Evolutionary conservation across 2,797 vertebrate species (phyloP).

Genomic region (Rhyacichthys aspro): DNA sequence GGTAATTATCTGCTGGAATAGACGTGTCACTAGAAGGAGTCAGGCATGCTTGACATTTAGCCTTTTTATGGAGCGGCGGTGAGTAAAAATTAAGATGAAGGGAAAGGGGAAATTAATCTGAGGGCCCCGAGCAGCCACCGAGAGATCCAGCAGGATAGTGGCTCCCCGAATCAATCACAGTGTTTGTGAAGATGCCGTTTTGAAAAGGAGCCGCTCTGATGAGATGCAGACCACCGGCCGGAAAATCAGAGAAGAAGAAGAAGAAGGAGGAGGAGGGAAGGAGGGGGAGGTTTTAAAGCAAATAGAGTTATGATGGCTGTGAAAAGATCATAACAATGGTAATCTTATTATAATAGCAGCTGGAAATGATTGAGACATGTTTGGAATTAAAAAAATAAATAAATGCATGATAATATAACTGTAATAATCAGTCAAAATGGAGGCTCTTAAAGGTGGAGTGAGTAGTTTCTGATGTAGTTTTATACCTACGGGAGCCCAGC

Average conservation of each 20-base stretch:
- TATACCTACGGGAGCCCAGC: too few species aligned
- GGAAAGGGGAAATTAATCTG: conserved; percentile 94
- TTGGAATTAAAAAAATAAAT: too few species aligned
- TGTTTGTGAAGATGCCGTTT: conserved; percentile 85
- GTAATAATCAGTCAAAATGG: too few species aligned
- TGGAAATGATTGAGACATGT: background rate
- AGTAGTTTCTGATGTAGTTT: too few species aligned
- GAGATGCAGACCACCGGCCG: conserved; percentile 87
- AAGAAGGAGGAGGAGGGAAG: conserved; percentile 18
- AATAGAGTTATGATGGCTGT: conserved; percentile 54
- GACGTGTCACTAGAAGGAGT: conserved; percentile 98
- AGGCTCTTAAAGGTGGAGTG: too few species aligned
- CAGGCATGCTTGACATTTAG: conserved; percentile 99
- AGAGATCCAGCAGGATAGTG: conserved; percentile 91
- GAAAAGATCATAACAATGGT: conserved; percentile 25
- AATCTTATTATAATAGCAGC: background rate
- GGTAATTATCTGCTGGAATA: conserved; percentile 99
- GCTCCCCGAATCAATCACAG: conserved; percentile 86
- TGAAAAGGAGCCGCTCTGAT: conserved; percentile 90
- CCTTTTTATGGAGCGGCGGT: conserved; percentile 97
- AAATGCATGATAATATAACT: too few species aligned
- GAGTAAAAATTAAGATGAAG: conserved; percentile 98
- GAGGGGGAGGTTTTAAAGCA: conserved; percentile 12
- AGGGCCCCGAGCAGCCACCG: conserved; percentile 86
- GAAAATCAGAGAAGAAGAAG: conserved; percentile 43